Conservation (phyloP, 2,888 invertebrate genomes). For the Nemurella pictetii region DNA sequence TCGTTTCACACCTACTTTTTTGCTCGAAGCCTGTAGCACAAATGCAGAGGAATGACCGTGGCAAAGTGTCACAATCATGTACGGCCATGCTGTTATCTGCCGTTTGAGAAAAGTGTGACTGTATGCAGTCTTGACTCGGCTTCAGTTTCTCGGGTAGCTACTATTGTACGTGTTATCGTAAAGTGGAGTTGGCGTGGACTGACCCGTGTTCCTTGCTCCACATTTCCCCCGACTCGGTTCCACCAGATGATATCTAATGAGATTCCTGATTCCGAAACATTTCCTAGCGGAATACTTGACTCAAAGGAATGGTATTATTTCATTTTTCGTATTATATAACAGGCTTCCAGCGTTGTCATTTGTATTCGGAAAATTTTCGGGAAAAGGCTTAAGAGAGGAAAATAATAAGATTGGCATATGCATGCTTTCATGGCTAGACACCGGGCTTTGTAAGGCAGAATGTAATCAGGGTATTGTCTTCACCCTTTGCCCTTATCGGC, state of each 20-base stretch:
- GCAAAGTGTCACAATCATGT: background rate
- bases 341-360: background rate
- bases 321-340: background rate
- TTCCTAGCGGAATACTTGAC: background rate
- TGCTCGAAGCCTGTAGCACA: background rate
- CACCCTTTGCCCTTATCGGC: background rate
- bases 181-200: background rate
- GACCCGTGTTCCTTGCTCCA: background rate
- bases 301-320: background rate
- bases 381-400: background rate
- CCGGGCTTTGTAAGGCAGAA: background rate
- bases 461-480: background rate
- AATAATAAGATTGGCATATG: background rate
- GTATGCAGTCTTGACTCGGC: background rate
- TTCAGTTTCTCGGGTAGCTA: background rate
- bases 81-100: background rate
- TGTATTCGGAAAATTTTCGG: background rate
- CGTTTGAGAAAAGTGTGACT: background rate
- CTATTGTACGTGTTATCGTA: background rate
- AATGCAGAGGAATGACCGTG: slow-evolving; percentile 8
- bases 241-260: background rate
- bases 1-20: slow-evolving; percentile 20
- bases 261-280: background rate
- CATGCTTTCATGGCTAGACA: background rate
- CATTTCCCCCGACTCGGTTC: background rate